These are phyloP conservation scores for Nephrocerus scutellatus DNA, from an alignment of 2,888 invertebrate species.

Conservation along the genomic window DNA sequence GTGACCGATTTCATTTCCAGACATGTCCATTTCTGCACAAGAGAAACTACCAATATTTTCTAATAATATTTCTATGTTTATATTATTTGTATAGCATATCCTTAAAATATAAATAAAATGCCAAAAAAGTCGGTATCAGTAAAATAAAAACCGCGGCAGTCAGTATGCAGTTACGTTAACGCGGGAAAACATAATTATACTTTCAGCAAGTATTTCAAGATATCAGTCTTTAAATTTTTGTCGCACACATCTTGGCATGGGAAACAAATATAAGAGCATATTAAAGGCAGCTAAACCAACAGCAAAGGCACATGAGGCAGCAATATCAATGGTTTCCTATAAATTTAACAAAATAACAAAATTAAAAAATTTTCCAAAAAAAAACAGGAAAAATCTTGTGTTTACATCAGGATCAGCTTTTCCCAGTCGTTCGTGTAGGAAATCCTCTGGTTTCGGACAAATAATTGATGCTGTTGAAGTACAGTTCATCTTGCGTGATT, in stretches of 20 bases:
- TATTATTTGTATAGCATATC: too few species aligned
- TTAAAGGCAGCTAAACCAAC: conserved; percentile 74
- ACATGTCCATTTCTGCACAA: too few species aligned
- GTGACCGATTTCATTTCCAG: too few species aligned
- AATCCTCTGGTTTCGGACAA: conserved; percentile 45
- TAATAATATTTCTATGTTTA: too few species aligned
- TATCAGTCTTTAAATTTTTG: conserved; percentile 67
- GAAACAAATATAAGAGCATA: conserved; percentile 76
- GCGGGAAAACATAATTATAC: too few species aligned
- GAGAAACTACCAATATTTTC: too few species aligned
- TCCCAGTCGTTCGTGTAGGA: conserved; percentile 44
- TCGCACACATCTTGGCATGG: conserved; percentile 74
- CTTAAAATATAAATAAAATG: too few species aligned
- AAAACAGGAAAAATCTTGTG: neutral
- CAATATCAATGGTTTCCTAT: conserved; percentile 66
- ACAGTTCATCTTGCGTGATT: conserved; percentile 52
- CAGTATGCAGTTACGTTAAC: too few species aligned
- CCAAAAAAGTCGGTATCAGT: too few species aligned
- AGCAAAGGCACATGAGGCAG: conserved; percentile 75
- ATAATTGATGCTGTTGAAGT: conserved; percentile 46
- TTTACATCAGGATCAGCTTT: conserved; percentile 44
- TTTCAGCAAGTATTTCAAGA: conserved; percentile 1
- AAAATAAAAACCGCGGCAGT: too few species aligned
- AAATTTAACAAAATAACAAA: conserved; percentile 50
- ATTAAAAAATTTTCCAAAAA: conserved; percentile 48